Conservation (phyloP, 1,140 invertebrate species). For the Hesperophylax magnus region DNA sequence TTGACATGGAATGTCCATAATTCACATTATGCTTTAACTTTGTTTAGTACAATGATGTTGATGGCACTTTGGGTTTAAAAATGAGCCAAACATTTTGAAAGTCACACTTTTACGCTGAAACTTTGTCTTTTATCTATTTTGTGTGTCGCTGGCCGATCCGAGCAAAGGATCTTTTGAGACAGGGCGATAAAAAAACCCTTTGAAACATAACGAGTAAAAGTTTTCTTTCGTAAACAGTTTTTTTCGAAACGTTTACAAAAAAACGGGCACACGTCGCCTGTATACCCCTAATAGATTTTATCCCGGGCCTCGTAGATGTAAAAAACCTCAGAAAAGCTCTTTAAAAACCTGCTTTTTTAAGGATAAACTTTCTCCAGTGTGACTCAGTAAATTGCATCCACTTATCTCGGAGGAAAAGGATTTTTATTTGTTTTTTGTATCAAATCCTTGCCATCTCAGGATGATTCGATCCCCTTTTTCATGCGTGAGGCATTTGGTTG, state of each 20-base stretch:
- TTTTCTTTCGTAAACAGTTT: neutral
- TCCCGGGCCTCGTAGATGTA: neutral
- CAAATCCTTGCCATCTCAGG: neutral
- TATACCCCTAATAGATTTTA: slow-evolving; percentile 16
- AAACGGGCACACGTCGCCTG: neutral
- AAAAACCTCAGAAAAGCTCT: slow-evolving; percentile 10
- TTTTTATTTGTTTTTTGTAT: neutral
- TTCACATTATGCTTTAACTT: no score
- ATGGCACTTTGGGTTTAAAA: no score
- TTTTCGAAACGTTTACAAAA: slow-evolving; percentile 5
- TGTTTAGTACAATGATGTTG: no score
- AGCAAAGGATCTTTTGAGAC: no score
- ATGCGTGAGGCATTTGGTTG: neutral
- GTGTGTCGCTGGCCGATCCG: no score
- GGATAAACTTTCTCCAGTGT: slow-evolving; percentile 1
- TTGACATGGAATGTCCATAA: no score
- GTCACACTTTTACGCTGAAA: no score
- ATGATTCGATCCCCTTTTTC: slow-evolving; percentile 10
- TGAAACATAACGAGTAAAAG: no score
- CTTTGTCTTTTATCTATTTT: no score
- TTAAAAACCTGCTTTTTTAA: neutral
- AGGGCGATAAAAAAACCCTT: no score
- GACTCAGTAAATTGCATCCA: slow-evolving; percentile 2
- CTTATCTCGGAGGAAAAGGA: neutral
- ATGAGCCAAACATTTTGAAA: no score